Base-by-base conservation (phyloP, 2,113 vertebrate species). In the Anolis sagrei region DNA sequence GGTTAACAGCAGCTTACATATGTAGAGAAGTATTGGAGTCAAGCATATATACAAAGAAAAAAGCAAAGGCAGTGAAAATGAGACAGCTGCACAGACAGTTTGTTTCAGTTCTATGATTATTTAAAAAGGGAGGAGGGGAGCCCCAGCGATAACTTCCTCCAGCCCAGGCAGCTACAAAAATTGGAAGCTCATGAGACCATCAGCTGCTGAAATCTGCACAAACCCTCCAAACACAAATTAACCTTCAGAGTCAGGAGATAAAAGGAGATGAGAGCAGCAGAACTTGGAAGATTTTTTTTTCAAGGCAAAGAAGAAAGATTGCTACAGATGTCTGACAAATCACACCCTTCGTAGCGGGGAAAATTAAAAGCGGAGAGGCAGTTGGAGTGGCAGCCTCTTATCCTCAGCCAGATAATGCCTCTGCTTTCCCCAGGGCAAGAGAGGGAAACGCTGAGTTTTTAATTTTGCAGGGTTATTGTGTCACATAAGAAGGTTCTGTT, bases 221-320 rank as follows among this genome's bases (percentile, higher is more conserved):
- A 91, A 83, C 87, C 89, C 89, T 90, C 85, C 79, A 87, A 94
- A 92, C 69, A 91, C 88, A 92, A 92, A 93, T 89, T 92, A 94
- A 92, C 87, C 89, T 92, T 88, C 80, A 89, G 76, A 90, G 84
- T 68, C 79, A 74, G 34, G 83, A 94, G 90, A 95, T 93, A 93
- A 94, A 76, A 90, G 89, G 92, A 93, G 90, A 86, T 81, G 72
- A 81, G 39, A 85, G 85, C 83, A 82, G 62, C 23, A 87, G 84
- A 89, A 92, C 87, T 1, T 87, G 62, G 85, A 94, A 91, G 51
- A 75, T 66, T 85, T 83, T 87, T 77, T 87, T 87, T 72, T 36
- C 44, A 29, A 75, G 54, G 69, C 58, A 62, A 77, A 82, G 86
- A 89, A 85, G 81, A 91, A 75, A 85, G 88, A 88, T 34, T 11